Evolutionary conservation across 1,140 invertebrate species (phyloP), one percentile per base, ranked within the genome.

Genomic region (Elymnias hypermnestra): DNA sequence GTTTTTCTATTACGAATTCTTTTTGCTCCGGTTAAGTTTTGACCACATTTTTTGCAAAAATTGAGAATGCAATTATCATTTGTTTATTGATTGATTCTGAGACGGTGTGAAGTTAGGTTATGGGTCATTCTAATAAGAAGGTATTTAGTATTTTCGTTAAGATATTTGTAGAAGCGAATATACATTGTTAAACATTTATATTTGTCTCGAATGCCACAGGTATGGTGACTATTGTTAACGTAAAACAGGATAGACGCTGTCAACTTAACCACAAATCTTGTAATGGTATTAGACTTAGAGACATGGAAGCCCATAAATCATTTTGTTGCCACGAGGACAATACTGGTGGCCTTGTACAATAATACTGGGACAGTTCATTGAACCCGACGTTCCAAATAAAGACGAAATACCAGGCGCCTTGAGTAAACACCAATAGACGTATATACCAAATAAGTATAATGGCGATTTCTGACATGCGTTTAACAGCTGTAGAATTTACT

Each of bases 291-390:
- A 45, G n/a, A n/a, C n/a, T n/a, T n/a, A n/a, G 42, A 31, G 10
- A 26, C 25, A 45, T 53, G 46, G 55, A 58, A 43, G 38, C 41
- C 42, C 53, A 61, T 53, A 60, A 50, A 60, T 56, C 57, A 53
- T 53, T 57, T 33, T 21, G 53, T 57, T 44, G 50, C 57, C 49
- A 51, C 43, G 63, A 65, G 59, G 63, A 74, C 68, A 75, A 66
- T 70, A 67, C 63, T 50, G 53, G 63, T 64, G 65, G 71, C 67
- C 67, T 73, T 76, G 72, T 39, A 52, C 43, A 36, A 40, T 49
- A 57, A 54, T 45, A 60, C 57, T 49, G 56, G 54, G 57, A 46
- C 43, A 54, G 72, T 58, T 68, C 70, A 61, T 10, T 57, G 73
- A 72, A 40, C 68, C 57, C 53, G 29, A 13, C 44, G 61, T 55